A percentile compares a stretch with the other conserved stretches of the same genome.
Evolutionary conservation across 2,888 invertebrate species (phyloP).

Genomic region (Patella caerulea): DNA sequence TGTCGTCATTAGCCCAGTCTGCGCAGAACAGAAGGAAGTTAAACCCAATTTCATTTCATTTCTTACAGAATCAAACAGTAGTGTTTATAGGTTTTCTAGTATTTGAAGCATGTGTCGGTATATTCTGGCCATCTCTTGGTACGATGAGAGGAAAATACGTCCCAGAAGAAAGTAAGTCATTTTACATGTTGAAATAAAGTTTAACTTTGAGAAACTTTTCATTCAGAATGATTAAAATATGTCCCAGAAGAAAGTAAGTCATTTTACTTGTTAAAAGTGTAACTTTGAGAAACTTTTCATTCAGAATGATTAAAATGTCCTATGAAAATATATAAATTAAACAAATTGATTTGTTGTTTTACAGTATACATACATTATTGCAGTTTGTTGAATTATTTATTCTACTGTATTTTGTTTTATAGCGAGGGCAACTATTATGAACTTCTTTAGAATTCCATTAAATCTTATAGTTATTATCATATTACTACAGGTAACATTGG

Average conservation of each 20-base stretch:
- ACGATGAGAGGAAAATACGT: slow-evolving; percentile 73
- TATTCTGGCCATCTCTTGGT: slow-evolving; percentile 74
- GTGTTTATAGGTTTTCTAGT: slow-evolving; percentile 72
- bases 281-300: too few relatives aligned
- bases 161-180: slow-evolving; percentile 72
- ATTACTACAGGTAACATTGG: slow-evolving; percentile 68
- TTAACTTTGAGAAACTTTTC: too few relatives aligned
- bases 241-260: slow-evolving; percentile 73
- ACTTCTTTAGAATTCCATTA: slow-evolving; percentile 73
- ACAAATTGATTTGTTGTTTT: too few relatives aligned
- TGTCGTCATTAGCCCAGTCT: too few relatives aligned
- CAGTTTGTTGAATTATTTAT: background rate
- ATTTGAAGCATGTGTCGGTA: slow-evolving; percentile 74
- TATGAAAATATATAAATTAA: too few relatives aligned
- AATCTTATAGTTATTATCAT: slow-evolving; percentile 74
- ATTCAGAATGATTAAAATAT: too few relatives aligned
- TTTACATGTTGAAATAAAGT: background rate
- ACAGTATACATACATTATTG: too few relatives aligned
- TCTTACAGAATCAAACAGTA: slow-evolving; percentile 64
- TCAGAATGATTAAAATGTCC: too few relatives aligned
- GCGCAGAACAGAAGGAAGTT: too few relatives aligned
- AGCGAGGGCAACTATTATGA: slow-evolving; percentile 74
- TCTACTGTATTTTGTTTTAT: slow-evolving; percentile 38
- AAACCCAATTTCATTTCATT: background rate
- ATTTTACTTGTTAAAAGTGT: background rate